Percentiles rank a stretch among this genome's conserved stretches.
Conservation (phyloP, 2,113 vertebrate species). For the Nycticorax nycticorax region DNA sequence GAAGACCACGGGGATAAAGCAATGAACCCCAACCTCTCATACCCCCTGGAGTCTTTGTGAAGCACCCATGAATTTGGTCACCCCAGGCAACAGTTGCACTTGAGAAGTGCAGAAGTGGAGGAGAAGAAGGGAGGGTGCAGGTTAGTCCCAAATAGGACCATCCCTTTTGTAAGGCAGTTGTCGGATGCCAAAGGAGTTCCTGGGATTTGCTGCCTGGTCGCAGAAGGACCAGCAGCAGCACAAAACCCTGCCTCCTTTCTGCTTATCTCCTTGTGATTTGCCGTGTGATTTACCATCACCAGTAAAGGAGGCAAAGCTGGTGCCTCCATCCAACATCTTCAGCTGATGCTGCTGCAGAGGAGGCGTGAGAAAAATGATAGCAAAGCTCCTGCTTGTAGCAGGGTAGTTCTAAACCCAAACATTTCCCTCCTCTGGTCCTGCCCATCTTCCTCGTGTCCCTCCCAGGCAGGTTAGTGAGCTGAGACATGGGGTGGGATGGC, state of each 20-base stretch:
- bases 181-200: neutral
- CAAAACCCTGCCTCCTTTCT: accelerated
- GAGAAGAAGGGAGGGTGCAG: neutral
- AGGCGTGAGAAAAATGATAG: accelerated
- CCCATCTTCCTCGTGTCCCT: accelerated
- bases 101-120: neutral
- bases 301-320: neutral
- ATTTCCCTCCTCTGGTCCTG: neutral
- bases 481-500: neutral
- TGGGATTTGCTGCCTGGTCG: neutral
- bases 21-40: neutral
- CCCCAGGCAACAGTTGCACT: neutral
- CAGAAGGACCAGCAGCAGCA: neutral
- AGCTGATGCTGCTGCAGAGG: neutral
- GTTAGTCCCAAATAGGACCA: neutral
- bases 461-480: neutral
- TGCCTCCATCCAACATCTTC: neutral
- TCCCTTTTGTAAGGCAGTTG: neutral
- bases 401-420: neutral
- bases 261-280: neutral
- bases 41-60: neutral
- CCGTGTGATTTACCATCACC: neutral
- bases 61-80: neutral
- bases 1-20: neutral
- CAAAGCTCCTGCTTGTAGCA: neutral